Evolutionary conservation across 2,888 invertebrate species (phyloP).

Genomic region (Aethes cnicana): DNA sequence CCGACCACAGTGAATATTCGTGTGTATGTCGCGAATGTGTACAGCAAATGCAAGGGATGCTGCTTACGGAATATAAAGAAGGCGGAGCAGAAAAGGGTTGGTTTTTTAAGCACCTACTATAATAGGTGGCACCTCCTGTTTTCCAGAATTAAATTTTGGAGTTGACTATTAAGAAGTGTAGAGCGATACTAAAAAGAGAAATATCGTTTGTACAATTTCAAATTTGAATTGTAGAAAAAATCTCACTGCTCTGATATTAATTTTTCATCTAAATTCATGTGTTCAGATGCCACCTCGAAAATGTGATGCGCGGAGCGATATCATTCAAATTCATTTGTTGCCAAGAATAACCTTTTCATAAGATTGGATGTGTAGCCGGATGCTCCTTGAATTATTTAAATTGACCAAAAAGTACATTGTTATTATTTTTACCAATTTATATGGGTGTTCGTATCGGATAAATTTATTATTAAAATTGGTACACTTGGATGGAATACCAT

Average conservation of each 20-base stretch:
- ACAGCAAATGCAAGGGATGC: conserved; percentile 23
- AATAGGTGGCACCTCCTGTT: not conserved
- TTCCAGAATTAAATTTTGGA: too few species aligned
- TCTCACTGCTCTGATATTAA: too few species aligned
- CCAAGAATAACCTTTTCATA: not conserved
- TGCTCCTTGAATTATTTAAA: conserved; percentile 6
- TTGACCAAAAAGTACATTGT: conserved; percentile 12
- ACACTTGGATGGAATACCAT: not conserved
- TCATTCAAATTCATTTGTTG: conserved; percentile 3
- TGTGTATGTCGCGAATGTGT: conserved; percentile 28
- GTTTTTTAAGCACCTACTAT: conserved; percentile 25
- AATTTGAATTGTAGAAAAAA: too few species aligned
- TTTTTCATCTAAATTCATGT: conserved; percentile 12
- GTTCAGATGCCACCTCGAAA: not conserved
- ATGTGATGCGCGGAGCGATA: not conserved
- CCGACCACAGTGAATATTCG: conserved; percentile 27
- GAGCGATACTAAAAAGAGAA: too few species aligned
- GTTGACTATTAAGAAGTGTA: too few species aligned
- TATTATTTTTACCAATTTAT: conserved; percentile 9
- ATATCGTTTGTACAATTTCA: too few species aligned
- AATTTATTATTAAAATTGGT: conserved; percentile 17
- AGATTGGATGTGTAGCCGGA: conserved; percentile 11
- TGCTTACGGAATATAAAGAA: conserved; percentile 39
- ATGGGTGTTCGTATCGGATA: not conserved
- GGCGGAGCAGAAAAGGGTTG: conserved; percentile 39